Conservation (phyloP, 2,888 invertebrate species). For the Ommatoiulus sabulosus region DNA sequence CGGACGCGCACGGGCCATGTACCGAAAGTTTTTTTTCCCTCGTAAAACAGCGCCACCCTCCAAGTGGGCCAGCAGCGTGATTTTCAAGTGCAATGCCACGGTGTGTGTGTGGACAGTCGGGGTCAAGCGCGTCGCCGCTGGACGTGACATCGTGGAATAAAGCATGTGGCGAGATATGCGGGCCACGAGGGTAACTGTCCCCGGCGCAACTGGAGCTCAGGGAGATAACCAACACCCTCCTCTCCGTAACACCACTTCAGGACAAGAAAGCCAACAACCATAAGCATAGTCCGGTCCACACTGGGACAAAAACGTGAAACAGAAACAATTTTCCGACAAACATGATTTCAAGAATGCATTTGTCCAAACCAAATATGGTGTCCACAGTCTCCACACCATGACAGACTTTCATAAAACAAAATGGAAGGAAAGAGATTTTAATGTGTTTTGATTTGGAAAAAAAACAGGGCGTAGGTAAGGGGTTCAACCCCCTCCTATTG, state of each 20-base stretch:
- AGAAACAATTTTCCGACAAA: no score
- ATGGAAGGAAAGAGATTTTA: no score
- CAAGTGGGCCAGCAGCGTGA: background rate
- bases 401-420: no score
- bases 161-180: slow-evolving; percentile 8
- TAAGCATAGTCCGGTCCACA: no score
- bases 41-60: slow-evolving; percentile 43
- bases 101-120: slow-evolving; percentile 1
- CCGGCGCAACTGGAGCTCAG: background rate
- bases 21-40: slow-evolving; percentile 17
- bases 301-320: no score
- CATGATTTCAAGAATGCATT: no score
- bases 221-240: background rate
- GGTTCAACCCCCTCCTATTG: no score
- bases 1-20: slow-evolving; percentile 1
- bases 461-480: no score
- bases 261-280: no score
- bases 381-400: no score
- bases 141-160: background rate
- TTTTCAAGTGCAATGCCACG: slow-evolving; percentile 42
- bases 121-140: slow-evolving; percentile 16
- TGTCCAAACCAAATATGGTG: no score
- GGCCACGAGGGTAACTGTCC: slow-evolving; percentile 23
- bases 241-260: background rate
- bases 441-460: no score